Conservation (phyloP, 2,113 vertebrate species). For the Lasiurus cinereus region DNA sequence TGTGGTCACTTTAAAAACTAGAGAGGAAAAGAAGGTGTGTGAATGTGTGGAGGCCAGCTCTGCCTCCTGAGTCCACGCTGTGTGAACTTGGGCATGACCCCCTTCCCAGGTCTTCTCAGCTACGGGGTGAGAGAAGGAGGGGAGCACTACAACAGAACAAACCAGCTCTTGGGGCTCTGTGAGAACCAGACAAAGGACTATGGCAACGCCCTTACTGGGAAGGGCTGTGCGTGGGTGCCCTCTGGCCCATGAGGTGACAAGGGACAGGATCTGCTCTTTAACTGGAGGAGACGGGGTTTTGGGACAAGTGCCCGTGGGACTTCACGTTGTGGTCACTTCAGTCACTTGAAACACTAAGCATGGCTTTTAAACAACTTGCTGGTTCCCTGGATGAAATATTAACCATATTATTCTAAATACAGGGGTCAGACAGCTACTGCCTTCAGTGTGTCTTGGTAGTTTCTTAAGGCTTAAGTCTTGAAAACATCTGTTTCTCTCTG, state of each 20-base stretch:
- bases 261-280: neutral
- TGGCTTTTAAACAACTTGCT: neutral
- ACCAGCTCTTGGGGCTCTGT: neutral
- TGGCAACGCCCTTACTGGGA: neutral
- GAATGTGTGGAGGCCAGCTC: too few relatives aligned
- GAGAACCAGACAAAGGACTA: neutral
- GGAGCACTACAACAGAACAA: neutral
- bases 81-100: neutral
- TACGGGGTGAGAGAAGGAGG: fast-evolving
- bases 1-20: neutral
- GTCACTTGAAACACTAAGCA: slow-evolving; percentile 23
- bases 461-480: neutral
- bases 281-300: neutral
- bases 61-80: too few relatives aligned
- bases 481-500: slow-evolving; percentile 27
- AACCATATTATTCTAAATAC: neutral
- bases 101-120: neutral
- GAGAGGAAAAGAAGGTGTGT: neutral
- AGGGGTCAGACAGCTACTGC: neutral
- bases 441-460: neutral
- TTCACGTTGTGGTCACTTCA: neutral
- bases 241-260: fast-evolving
- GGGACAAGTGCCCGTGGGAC: neutral
- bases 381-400: slow-evolving; percentile 27
- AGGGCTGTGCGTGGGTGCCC: neutral